Conservation (phyloP, 1,140 invertebrate genomes). For the Papilio helenus region DNA sequence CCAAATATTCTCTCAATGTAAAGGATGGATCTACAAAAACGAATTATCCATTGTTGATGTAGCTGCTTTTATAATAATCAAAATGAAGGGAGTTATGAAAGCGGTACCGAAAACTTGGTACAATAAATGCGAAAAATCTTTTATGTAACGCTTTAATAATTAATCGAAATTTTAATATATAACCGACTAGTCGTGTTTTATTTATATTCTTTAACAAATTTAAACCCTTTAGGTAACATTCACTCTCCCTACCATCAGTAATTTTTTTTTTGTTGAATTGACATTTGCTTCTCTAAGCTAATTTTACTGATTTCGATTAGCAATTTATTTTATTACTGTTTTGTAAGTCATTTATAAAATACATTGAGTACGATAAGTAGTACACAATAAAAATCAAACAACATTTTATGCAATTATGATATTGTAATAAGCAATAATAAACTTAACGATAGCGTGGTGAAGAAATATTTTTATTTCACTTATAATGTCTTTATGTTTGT, state of each 20-base stretch:
- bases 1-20: constrained; percentile 60
- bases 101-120: constrained; percentile 69
- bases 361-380: too few relatives aligned
- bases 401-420: too few relatives aligned
- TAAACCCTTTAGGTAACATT: not conserved
- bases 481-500: too few relatives aligned
- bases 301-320: too few relatives aligned
- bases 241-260: not conserved
- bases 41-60: constrained; percentile 84
- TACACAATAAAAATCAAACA: too few relatives aligned
- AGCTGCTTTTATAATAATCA: constrained; percentile 85
- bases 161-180: constrained; percentile 34
- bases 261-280: too few relatives aligned
- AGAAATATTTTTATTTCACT: too few relatives aligned
- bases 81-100: constrained; percentile 64
- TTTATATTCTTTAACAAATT: constrained; percentile 24
- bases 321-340: too few relatives aligned
- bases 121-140: constrained; percentile 63
- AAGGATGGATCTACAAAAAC: constrained; percentile 64
- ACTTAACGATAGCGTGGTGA: too few relatives aligned
- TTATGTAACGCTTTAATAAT: constrained; percentile 45
- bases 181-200: constrained; percentile 36
- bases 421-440: too few relatives aligned
- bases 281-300: too few relatives aligned
- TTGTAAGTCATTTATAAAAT: too few relatives aligned